Conservation (phyloP, 1,140 invertebrate genomes). For the Pseudomyrmex gracilis region DNA sequence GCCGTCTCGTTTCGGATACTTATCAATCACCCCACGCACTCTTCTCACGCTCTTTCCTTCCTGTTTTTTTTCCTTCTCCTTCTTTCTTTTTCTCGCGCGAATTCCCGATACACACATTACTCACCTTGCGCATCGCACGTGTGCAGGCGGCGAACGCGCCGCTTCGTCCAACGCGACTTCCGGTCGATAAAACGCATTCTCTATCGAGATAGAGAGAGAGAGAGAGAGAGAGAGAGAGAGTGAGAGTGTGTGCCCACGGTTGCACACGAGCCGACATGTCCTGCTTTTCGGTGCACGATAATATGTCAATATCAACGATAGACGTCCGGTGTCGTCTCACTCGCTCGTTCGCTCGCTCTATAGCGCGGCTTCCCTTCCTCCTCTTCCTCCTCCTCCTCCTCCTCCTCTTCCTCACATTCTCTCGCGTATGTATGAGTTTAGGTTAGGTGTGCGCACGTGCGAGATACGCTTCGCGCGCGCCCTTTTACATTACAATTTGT, state of each 20-base stretch:
- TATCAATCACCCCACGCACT: too few relatives aligned
- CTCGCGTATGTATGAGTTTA: constrained; percentile 53
- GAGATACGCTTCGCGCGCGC: constrained; percentile 50
- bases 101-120: constrained; percentile 18
- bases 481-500: constrained; percentile 58
- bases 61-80: neutral
- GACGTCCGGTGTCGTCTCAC: constrained; percentile 51
- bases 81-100: neutral
- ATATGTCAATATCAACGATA: constrained; percentile 72
- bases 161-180: constrained; percentile 44
- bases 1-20: too few relatives aligned
- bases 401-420: neutral
- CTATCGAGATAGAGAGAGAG: neutral
- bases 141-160: constrained; percentile 39
- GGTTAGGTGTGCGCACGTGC: constrained; percentile 74
- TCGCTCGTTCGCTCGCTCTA: constrained; percentile 2
- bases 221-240: neutral
- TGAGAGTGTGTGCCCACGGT: neutral
- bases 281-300: constrained; percentile 62
- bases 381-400: neutral
- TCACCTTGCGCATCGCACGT: constrained; percentile 34
- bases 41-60: too few relatives aligned
- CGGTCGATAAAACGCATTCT: constrained; percentile 62
- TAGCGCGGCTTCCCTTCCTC: neutral
- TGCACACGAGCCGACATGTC: constrained; percentile 65